Base-by-base conservation (phyloP, 2,113 vertebrate species). In the Myrmophylax atrothorax region DNA sequence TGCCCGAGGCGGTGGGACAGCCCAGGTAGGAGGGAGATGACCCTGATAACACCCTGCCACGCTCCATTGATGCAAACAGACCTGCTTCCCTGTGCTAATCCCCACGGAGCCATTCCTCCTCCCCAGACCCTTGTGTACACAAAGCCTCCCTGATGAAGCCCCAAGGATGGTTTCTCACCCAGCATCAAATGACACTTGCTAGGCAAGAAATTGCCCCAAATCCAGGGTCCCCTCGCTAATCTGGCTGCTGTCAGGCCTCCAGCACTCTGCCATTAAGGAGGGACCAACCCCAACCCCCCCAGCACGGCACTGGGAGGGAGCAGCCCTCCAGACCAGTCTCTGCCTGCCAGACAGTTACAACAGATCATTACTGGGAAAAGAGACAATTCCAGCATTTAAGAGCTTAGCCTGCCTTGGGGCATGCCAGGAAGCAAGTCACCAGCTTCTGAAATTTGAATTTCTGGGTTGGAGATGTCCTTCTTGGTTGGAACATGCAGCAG, bases 281-380 rank as follows among this genome's bases (percentile, higher is more conserved):
- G 88, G 92, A 83, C n/a, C 84, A 92, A n/a, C 83, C 58, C 73
- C 92, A 83, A 47, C 89, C 35, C 90, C 90, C 87, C 70, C 79
- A 78, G 55, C 89, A 56, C 60, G 22, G 14, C 76, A 91, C 62
- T 90, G 89, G 67, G 52, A 60, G 5, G 15, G 81, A 86, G 79
- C 79, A 92, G 95, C 82, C 94, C 90, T 95, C 68, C 76, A 89
- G 95, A 81, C 94, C 8, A 4, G 90, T 91, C 96, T 64, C 91
- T 96, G 96, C 92, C 93, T 96, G 94, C 96, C 93, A 88, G 87
- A 84, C 79, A 63, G 84, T 96, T 92, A 73, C 79, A 94, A 95
- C 91, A 93, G 89, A 84, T 93, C 94, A 63, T 95, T 90, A 73
- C 75, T 14, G 83, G 31, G 79, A 77, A 94, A 94, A 94, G 4